Evolutionary conservation across 2,888 invertebrate species (phyloP), one percentile per base, ranked within the genome.

Genomic region (Malacosoma neustria): DNA sequence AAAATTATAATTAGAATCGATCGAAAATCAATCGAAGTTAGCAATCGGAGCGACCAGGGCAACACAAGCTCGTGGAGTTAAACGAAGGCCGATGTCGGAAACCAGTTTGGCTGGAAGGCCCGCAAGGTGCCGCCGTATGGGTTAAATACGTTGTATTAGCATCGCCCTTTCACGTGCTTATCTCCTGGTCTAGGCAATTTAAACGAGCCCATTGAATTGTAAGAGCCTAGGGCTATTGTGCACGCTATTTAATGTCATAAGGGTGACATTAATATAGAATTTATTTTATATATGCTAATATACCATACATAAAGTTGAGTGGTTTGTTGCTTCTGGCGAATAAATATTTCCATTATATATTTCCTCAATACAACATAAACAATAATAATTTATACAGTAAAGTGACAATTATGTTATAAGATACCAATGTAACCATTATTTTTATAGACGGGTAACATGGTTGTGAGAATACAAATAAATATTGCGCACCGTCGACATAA

Each of bases 131-230:
- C 72, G 68, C 58, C 57, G 71, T 72, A 74, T 71, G 65, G 72
- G 73, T 77, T 82, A 79, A 80, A 75, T 79, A 75, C 79, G 71
- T 70, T 74, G 71, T 72, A 80, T 77, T 82, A 81, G 63, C 73
- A 73, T 67, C 66, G 76, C 79, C 79, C 80, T 81, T 82, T 80
- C 73, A 71, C 73, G 76, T 75, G 62, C 75, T 81, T 80, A 81
- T 81, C 81, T 72, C 61, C 62, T 60, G 51, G 69, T 67, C 71
- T 71, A 70, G 69, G 57, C 68, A 55, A 68, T 75, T 71, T 72
- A 76, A 80, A 77, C 72, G 67, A 61, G 65, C 65, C 76, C 69
- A 79, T 77, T 79, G 71, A 80, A 77, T 72, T 66, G 22, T 22
- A 22, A 7, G 9, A 7, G 22, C 22, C 22, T 9, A 9, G 5